A percentile compares a stretch with the other conserved stretches of the same genome.
These are phyloP conservation scores for Nannoperca obscura DNA, from an alignment of 2,797 vertebrate species.

Conservation along the genomic window DNA sequence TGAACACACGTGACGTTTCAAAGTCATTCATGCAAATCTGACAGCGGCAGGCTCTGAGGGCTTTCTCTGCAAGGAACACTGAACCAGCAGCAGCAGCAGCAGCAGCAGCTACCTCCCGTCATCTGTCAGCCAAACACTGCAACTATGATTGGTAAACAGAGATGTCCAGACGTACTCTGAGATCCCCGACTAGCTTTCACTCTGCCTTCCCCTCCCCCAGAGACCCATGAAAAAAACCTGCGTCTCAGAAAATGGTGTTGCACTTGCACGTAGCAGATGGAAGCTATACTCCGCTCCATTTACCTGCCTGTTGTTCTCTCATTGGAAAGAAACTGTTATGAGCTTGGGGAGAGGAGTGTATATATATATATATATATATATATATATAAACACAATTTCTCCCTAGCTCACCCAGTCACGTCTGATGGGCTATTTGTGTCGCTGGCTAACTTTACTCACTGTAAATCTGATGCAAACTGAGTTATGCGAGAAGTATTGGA, in stretches of 20 bases:
- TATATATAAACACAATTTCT: slow-evolving; percentile 68
- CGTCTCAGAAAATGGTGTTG: slow-evolving; percentile 56
- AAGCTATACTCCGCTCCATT: slow-evolving; percentile 75
- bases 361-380: too few species aligned
- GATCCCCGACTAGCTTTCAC: slow-evolving; percentile 62
- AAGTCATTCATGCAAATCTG: slow-evolving; percentile 74
- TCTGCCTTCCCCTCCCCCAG: slow-evolving; percentile 39
- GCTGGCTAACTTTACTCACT: slow-evolving; percentile 64
- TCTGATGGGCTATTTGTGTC: slow-evolving; percentile 75
- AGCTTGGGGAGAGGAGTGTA: slow-evolving; percentile 55
- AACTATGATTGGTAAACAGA: slow-evolving; percentile 73
- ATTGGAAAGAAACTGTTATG: slow-evolving; percentile 74
- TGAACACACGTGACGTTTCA: slow-evolving; percentile 52
- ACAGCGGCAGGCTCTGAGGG: slow-evolving; percentile 69
- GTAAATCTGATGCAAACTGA: slow-evolving; percentile 74
- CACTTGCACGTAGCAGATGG: slow-evolving; percentile 75
- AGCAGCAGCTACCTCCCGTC: slow-evolving; percentile 51
- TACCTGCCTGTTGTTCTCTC: slow-evolving; percentile 74
- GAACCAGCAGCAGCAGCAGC: slow-evolving; percentile 43
- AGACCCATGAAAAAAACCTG: slow-evolving; percentile 68
- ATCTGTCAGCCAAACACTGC: slow-evolving; percentile 73
- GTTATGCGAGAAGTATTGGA: slow-evolving; percentile 51
- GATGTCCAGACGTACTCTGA: slow-evolving; percentile 65
- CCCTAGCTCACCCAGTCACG: slow-evolving; percentile 66
- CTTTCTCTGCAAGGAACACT: slow-evolving; percentile 57